A percentile compares a stretch with the other conserved stretches of the same genome.
Evolutionary conservation across 2,113 vertebrate genomes (phyloP).

Genomic region (Stictonetta naevosa): DNA sequence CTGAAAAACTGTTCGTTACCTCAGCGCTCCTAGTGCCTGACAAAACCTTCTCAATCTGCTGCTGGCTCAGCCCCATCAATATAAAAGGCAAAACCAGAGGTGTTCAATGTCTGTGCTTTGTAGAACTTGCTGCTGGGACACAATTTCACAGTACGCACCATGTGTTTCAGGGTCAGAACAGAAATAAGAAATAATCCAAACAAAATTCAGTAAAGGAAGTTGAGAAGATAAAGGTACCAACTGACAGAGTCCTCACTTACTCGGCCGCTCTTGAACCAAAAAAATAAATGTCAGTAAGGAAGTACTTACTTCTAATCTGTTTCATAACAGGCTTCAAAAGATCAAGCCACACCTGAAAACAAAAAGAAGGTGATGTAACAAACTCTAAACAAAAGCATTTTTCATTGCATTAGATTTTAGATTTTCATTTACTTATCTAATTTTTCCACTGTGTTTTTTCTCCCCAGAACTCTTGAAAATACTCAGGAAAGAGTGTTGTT

Average conservation of each 20-base stretch:
- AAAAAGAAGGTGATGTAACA: slow-evolving; percentile 20
- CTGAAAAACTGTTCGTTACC: neutral
- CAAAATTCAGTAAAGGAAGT: neutral
- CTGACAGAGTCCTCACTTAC: neutral
- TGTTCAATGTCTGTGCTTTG: neutral
- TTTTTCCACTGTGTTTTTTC: neutral
- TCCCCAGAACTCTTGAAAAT: neutral
- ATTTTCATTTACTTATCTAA: neutral
- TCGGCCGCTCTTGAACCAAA: neutral
- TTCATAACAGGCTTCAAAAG: slow-evolving; percentile 95
- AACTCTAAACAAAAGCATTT: slow-evolving; percentile 1
- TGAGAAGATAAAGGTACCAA: neutral
- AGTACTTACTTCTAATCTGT: slow-evolving; percentile 94
- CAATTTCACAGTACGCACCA: neutral
- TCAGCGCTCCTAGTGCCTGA: neutral
- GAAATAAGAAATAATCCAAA: neutral
- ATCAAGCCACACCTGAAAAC: slow-evolving; percentile 94
- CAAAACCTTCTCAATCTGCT: neutral
- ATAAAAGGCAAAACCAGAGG: neutral
- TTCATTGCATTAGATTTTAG: neutral
- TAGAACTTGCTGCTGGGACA: neutral
- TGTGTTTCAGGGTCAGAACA: neutral
- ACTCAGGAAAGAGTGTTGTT: neutral
- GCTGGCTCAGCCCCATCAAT: neutral
- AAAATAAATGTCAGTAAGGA: neutral